phyloP scores from a whole-genome alignment of 2,113 vertebrate species.

The Crypturellus undulatus region DNA sequence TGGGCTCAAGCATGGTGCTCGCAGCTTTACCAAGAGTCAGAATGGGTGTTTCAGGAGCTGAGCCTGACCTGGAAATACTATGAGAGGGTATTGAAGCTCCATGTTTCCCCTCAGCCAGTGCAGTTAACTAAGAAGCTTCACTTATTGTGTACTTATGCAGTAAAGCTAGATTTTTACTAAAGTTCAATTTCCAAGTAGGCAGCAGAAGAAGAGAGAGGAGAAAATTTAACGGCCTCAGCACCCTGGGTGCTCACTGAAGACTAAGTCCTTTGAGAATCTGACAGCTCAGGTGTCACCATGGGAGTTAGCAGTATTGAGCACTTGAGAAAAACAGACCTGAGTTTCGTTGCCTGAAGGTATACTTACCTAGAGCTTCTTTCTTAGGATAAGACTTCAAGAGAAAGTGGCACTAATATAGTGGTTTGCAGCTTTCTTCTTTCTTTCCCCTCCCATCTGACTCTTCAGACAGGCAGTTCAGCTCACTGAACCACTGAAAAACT shows the following conservation, averaged over 20 bases:
- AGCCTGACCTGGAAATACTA: neutral
- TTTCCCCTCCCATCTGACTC: conserved; percentile 35
- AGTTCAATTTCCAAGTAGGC: conserved; percentile 50
- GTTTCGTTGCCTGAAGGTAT: conserved; percentile 64
- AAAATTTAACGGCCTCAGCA: conserved; percentile 63
- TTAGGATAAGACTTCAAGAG: conserved; percentile 72
- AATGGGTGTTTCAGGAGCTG: neutral
- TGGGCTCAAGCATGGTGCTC: neutral
- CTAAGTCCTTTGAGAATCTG: conserved; percentile 62
- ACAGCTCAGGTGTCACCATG: conserved; percentile 55
- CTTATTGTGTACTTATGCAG: conserved; percentile 45
- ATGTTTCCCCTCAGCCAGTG: conserved; percentile 5
- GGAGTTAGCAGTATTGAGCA: conserved; percentile 50
- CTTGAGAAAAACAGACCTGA: conserved; percentile 64
- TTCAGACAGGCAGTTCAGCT: conserved; percentile 39
- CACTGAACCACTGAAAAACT: conserved; percentile 1
- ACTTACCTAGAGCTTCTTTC: conserved; percentile 63
- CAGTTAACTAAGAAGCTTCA: conserved; percentile 54
- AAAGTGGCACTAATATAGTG: conserved; percentile 57
- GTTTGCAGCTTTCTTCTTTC: conserved; percentile 33
- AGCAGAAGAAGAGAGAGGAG: conserved; percentile 33
- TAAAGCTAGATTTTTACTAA: conserved; percentile 56
- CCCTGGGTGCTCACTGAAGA: conserved; percentile 62
- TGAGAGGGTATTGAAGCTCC: conserved; percentile 1
- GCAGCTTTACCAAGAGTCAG: neutral